Evolutionary conservation across 1,140 invertebrate species (phyloP).

Genomic region (Eupristina koningsbergeri): DNA sequence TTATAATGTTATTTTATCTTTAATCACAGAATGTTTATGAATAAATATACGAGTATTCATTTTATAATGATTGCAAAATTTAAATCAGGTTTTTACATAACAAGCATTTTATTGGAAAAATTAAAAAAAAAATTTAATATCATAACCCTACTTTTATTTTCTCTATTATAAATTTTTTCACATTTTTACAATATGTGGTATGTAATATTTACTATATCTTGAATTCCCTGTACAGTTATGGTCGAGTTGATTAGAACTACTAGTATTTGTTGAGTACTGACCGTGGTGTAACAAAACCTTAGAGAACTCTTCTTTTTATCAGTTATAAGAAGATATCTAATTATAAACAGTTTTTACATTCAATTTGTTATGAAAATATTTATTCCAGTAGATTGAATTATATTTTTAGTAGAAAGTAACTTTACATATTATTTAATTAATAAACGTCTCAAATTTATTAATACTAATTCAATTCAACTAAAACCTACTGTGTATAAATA

Average conservation of each 20-base stretch:
- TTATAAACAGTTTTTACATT: neutral
- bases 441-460: too few relatives aligned
- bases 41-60: too few relatives aligned
- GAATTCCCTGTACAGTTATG: constrained; percentile 14
- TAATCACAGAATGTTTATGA: too few relatives aligned
- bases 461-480: too few relatives aligned
- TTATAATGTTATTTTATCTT: too few relatives aligned
- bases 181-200: neutral
- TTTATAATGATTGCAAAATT: too few relatives aligned
- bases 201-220: neutral
- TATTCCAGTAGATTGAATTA: too few relatives aligned
- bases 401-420: too few relatives aligned
- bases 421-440: too few relatives aligned
- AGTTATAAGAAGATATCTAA: neutral
- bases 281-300: constrained; percentile 12
- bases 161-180: neutral
- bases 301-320: neutral
- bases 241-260: constrained; percentile 24
- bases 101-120: neutral
- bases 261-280: constrained; percentile 4
- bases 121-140: too few relatives aligned
- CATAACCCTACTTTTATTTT: neutral
- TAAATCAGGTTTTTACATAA: too few relatives aligned
- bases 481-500: too few relatives aligned
- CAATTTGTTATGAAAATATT: neutral